phyloP scores from a whole-genome alignment of 1,140 invertebrate species.

The Aphelenchoides besseyi region DNA sequence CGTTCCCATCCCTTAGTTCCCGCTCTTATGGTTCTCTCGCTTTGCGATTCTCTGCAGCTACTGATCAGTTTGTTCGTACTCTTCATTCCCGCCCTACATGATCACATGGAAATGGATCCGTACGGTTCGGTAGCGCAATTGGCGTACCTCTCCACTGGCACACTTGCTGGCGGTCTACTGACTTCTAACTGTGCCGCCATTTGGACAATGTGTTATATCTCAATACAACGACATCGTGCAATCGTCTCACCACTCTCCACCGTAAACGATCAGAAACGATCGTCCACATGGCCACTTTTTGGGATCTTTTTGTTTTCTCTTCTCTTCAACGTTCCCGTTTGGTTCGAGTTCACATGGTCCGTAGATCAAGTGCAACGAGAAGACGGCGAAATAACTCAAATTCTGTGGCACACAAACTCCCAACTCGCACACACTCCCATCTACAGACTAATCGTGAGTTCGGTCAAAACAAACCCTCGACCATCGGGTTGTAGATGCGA shows the following conservation, averaged over 20 bases:
- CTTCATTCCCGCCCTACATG: constrained; percentile 56
- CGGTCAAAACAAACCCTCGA: background rate
- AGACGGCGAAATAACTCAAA: constrained; percentile 23
- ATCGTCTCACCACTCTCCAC: constrained; percentile 53
- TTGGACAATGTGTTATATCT: constrained; percentile 60
- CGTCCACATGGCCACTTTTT: constrained; percentile 30
- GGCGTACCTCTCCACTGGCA: constrained; percentile 56
- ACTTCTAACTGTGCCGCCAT: constrained; percentile 58
- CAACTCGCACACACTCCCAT: constrained; percentile 27
- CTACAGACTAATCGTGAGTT: constrained; percentile 31
- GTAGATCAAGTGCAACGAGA: constrained; percentile 20
- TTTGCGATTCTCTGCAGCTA: constrained; percentile 56
- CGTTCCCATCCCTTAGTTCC: constrained; percentile 54
- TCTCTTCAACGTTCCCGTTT: constrained; percentile 56
- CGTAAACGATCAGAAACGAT: constrained; percentile 26
- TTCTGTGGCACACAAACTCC: constrained; percentile 34
- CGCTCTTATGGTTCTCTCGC: constrained; percentile 53
- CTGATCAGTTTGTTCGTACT: constrained; percentile 58
- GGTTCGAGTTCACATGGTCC: constrained; percentile 45
- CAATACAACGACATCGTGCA: constrained; percentile 55
- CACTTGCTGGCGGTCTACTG: constrained; percentile 55
- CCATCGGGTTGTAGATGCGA: constrained; percentile 40
- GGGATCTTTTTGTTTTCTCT: constrained; percentile 44
- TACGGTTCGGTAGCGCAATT: constrained; percentile 49
- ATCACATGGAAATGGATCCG: constrained; percentile 47